Base-by-base conservation (phyloP, 2,797 vertebrate species). In the Toxotes lorentzi region DNA sequence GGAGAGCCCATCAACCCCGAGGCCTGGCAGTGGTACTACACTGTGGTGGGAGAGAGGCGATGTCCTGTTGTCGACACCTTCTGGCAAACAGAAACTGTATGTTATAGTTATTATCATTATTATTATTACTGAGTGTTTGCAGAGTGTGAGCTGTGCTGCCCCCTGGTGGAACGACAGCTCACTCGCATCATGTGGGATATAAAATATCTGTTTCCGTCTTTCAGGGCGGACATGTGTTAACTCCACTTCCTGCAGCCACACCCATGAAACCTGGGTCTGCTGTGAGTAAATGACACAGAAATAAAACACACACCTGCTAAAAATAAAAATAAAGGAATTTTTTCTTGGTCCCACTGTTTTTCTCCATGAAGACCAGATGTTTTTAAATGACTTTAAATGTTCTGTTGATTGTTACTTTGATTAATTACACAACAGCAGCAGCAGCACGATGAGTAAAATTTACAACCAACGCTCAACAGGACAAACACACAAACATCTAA, bases 1-100 rank as follows among this genome's bases (percentile, higher is more conserved):
- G 98, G 98, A 0, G 98, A 99, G 85, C 98, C 98, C 82, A 99
- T 99, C 90, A 99, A 99, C 91, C 98, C 97, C 0, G 98, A 99
- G 91, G 98, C 98, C 77, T 99, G 98, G 98, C 96, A 97, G 58
- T 99, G 98, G 98, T 99, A 97, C 94, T 96, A 98, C 92, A 93
- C 2, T 0, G 97, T 99, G 80, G 97, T 99, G 79, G 98, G 98
- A 43, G 97, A 97, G 30, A 95, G 95, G 87, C 93, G 94, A 78
- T 99, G 98, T 83, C 96, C 98, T 3, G 93, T 99, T 0, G 98
- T 99, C 50, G 98, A 99, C 92, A 99, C 98, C 0, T 99, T 99
- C 94, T 99, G 98, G 98, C 98, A 99, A 92, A 99, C 98, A 0
- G 98, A 99, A 91, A 99, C 97, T 0, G 98, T 98, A 69, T 78